Percentiles rank a stretch among this genome's conserved stretches.
These are phyloP conservation scores for Cranoglanis bouderius DNA, from an alignment of 2,113 vertebrate genomes.

Conservation along the genomic window DNA sequence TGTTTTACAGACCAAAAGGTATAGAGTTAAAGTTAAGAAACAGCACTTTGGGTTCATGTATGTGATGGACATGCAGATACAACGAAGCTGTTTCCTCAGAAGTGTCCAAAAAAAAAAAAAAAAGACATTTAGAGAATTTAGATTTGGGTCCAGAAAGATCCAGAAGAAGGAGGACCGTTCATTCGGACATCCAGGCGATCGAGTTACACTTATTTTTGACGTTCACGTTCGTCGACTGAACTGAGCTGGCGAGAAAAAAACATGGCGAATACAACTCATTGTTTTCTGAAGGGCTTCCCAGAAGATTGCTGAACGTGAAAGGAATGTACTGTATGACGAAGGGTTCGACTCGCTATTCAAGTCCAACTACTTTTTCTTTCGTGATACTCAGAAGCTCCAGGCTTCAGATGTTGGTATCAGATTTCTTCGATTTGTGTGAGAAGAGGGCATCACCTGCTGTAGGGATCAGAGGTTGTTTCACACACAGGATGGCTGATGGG, in stretches of 20 bases:
- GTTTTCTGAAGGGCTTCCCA: constrained; percentile 8
- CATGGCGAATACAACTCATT: not conserved
- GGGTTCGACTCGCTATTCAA: not conserved
- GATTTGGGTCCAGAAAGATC: not conserved
- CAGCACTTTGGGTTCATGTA: not conserved
- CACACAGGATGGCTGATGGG: not conserved
- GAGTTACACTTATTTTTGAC: not conserved
- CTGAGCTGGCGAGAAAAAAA: not conserved
- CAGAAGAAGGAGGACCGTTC: not conserved
- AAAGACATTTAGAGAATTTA: not conserved
- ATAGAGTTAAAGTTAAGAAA: not conserved
- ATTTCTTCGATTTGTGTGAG: not conserved
- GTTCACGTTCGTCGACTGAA: not conserved
- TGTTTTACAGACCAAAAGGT: not conserved
- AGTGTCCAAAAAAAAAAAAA: not conserved
- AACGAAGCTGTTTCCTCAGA: not conserved
- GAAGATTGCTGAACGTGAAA: not conserved
- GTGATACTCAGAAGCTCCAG: not conserved
- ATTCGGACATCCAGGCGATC: not conserved
- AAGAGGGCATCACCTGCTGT: not conserved
- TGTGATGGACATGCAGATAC: not conserved
- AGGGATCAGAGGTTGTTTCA: not conserved
- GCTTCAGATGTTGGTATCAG: not conserved
- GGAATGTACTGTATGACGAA: constrained; percentile 9
- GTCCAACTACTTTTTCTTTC: not conserved